phyloP scores from a whole-genome alignment of 2,797 vertebrate species.

The Sparidentex hasta region DNA sequence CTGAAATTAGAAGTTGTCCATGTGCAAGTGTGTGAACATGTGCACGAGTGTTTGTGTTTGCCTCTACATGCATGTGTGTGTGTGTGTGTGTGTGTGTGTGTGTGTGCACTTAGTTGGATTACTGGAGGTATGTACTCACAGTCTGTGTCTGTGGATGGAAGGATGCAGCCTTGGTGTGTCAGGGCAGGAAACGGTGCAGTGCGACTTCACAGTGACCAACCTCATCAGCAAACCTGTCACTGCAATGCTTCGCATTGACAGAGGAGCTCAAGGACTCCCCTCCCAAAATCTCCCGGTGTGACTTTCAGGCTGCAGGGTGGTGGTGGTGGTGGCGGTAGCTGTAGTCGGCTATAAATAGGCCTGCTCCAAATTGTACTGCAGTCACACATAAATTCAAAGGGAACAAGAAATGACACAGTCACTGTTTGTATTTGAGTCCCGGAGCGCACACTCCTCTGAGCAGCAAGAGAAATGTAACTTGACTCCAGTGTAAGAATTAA shows the following conservation, averaged over 20 bases:
- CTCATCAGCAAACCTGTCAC: constrained; percentile 81
- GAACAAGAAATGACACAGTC: constrained; percentile 59
- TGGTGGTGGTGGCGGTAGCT: constrained; percentile 37
- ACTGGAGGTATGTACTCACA: constrained; percentile 7
- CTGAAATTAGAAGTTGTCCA: constrained; percentile 28
- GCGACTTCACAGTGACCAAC: constrained; percentile 77
- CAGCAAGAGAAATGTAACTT: constrained; percentile 3
- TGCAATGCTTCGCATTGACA: constrained; percentile 72
- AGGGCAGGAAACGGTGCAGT: constrained; percentile 71
- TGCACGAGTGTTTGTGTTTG: neutral
- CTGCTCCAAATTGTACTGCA: constrained; percentile 77
- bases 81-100: neutral
- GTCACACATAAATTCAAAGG: constrained; percentile 74
- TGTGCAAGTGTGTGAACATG: constrained; percentile 28
- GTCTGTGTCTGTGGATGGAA: constrained; percentile 23
- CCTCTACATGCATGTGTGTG: constrained; percentile 1
- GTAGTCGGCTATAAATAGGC: constrained; percentile 81
- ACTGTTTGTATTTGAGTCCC: constrained; percentile 44
- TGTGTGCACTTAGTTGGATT: neutral
- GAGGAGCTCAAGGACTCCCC: constrained; percentile 77
- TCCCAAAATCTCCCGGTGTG: constrained; percentile 75
- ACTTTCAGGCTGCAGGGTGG: constrained; percentile 79
- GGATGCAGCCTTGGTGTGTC: constrained; percentile 32
- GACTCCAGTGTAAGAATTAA: constrained; percentile 10
- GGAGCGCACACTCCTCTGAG: constrained; percentile 19